Conservation (phyloP, 1,140 invertebrate species). For the Drosophila ercepeae region DNA sequence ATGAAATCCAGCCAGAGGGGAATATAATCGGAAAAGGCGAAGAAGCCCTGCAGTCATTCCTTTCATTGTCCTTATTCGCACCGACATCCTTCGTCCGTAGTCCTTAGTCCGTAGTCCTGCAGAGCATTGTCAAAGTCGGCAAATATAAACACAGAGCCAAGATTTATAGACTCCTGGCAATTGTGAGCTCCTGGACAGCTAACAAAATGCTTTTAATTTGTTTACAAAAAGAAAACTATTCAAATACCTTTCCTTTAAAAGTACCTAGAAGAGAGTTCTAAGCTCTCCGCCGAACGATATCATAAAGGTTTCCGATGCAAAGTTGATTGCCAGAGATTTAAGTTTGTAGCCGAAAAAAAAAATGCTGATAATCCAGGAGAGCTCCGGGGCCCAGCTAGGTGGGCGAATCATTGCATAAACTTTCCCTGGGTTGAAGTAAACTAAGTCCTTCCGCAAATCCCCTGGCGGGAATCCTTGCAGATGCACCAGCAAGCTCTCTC, state of each 20-base stretch:
- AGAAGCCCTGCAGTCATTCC: background rate
- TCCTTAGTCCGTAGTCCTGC: background rate
- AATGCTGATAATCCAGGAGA: constrained; percentile 11
- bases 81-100: background rate
- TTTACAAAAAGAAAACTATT: background rate
- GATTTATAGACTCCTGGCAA: background rate
- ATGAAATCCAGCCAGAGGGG: constrained; percentile 16
- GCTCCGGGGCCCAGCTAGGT: background rate
- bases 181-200: background rate
- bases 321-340: constrained; percentile 34
- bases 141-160: background rate
- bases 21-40: background rate
- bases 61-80: background rate
- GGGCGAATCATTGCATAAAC: constrained; percentile 37
- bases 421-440: constrained; percentile 6
- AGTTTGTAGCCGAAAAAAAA: constrained; percentile 16
- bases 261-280: no score
- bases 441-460: constrained; percentile 1
- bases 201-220: background rate
- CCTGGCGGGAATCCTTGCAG: background rate
- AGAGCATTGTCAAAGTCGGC: background rate
- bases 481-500: background rate
- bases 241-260: background rate
- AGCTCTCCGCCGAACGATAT: constrained; percentile 19
- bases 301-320: constrained; percentile 24